A percentile compares a stretch with the other conserved stretches of the same genome.
Conservation (phyloP, 2,797 vertebrate genomes). For the Rhabdomys pumilio region DNA sequence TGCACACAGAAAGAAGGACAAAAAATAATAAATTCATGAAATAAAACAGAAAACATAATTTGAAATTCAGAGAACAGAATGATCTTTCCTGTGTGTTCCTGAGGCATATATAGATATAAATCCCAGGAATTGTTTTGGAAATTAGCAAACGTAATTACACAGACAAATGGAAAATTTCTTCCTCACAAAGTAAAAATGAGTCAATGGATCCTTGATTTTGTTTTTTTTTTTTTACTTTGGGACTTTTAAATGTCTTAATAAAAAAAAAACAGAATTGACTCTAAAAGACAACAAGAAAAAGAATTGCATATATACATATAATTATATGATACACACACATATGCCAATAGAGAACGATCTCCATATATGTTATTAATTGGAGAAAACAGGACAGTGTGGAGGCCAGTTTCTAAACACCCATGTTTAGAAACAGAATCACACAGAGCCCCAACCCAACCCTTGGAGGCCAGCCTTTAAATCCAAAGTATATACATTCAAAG, state of each 20-base stretch:
- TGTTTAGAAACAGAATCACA: background rate
- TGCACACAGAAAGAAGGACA: background rate
- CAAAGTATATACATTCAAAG: background rate
- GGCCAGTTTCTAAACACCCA: background rate
- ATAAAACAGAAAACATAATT: conserved; percentile 44
- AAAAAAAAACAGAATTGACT: conserved; percentile 60
- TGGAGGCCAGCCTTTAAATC: background rate
- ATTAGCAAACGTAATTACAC: conserved; percentile 40
- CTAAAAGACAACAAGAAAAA: conserved; percentile 59
- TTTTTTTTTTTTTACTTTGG: conserved; percentile 52
- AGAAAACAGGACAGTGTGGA: background rate
- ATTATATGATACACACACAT: background rate
- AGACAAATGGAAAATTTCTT: conserved; percentile 43
- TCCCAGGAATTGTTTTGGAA: conserved; percentile 61
- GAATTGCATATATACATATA: conserved; percentile 3
- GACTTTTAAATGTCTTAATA: conserved; percentile 31
- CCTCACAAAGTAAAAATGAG: conserved; percentile 46
- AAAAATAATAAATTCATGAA: conserved; percentile 27
- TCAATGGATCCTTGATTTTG: background rate
- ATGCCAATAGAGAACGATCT: conserved; percentile 28
- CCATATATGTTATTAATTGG: conserved; percentile 28
- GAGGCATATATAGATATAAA: background rate
- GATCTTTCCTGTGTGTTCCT: conserved; percentile 26
- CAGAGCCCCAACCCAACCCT: background rate
- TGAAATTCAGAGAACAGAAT: conserved; percentile 60